A percentile compares a stretch with the other conserved stretches of the same genome.
phyloP scores from a whole-genome alignment of 2,113 vertebrate genomes.

The Nanorana parkeri region DNA sequence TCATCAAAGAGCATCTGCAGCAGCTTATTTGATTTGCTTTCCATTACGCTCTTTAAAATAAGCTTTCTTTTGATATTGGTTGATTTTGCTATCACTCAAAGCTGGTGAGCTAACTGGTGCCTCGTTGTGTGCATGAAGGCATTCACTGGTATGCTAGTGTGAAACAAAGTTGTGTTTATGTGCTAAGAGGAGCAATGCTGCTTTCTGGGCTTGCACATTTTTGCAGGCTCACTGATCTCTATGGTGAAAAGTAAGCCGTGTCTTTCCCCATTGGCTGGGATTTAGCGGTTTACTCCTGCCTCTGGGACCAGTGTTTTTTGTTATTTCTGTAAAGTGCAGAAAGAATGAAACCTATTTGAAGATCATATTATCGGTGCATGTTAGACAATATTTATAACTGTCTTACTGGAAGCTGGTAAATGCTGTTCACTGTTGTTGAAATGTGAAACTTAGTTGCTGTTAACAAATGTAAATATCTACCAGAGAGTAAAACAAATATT shows the following conservation, averaged over 20 bases:
- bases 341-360: conserved; percentile 60
- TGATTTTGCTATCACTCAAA: neutral
- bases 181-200: conserved; percentile 6
- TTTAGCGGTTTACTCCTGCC: conserved; percentile 66
- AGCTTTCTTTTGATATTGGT: no score
- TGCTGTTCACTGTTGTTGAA: conserved; percentile 81
- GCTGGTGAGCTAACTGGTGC: neutral
- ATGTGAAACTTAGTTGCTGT: conserved; percentile 91
- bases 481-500: conserved; percentile 88
- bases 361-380: conserved; percentile 82
- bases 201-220: neutral
- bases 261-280: conserved; percentile 5
- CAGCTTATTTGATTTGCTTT: neutral
- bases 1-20: conserved; percentile 33
- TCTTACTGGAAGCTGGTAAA: conserved; percentile 81
- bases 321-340: conserved; percentile 65
- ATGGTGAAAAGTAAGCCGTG: conserved; percentile 8
- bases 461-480: conserved; percentile 86
- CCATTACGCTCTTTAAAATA: neutral
- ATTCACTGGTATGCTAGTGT: conserved; percentile 28
- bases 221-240: conserved; percentile 15
- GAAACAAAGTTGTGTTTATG: conserved; percentile 6
- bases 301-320: conserved; percentile 65
- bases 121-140: neutral
- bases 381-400: conserved; percentile 79